These are phyloP conservation scores for Acanthochromis polyacanthus DNA, from an alignment of 2,113 vertebrate genomes.

Conservation along the genomic window DNA sequence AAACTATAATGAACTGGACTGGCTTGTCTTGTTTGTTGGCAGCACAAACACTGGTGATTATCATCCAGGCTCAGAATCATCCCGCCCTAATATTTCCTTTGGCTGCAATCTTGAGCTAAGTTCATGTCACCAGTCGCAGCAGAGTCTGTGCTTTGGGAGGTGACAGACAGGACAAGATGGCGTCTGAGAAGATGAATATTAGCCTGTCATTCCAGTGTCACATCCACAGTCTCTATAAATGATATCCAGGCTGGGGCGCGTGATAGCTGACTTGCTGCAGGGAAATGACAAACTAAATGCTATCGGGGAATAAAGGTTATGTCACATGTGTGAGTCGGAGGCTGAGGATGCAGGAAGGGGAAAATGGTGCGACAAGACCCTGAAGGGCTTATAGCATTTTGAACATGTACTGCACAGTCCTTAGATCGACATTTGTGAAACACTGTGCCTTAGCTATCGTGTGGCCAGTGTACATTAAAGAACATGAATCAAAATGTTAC, in stretches of 20 bases:
- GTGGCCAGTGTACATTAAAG: not conserved
- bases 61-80: conserved; percentile 16
- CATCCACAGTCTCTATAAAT: conserved; percentile 44
- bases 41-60: conserved; percentile 1
- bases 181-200: conserved; percentile 51
- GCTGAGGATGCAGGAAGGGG: not conserved
- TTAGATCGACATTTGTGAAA: not conserved
- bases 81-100: conserved; percentile 10
- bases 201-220: conserved; percentile 55
- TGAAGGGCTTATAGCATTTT: not conserved
- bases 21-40: conserved; percentile 8
- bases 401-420: not conserved
- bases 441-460: not conserved
- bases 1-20: not conserved
- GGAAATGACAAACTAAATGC: conserved; percentile 50
- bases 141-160: conserved; percentile 19
- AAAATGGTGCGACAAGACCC: not conserved
- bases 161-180: conserved; percentile 52
- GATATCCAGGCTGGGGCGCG: conserved; percentile 39
- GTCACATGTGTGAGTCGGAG: conserved; percentile 2
- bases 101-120: conserved; percentile 26
- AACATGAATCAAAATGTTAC: not conserved
- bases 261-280: conserved; percentile 45
- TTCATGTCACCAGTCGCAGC: conserved; percentile 22
- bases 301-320: conserved; percentile 36